Conservation (phyloP, 2,888 invertebrate genomes). For the Dromius quadrimaculatus region DNA sequence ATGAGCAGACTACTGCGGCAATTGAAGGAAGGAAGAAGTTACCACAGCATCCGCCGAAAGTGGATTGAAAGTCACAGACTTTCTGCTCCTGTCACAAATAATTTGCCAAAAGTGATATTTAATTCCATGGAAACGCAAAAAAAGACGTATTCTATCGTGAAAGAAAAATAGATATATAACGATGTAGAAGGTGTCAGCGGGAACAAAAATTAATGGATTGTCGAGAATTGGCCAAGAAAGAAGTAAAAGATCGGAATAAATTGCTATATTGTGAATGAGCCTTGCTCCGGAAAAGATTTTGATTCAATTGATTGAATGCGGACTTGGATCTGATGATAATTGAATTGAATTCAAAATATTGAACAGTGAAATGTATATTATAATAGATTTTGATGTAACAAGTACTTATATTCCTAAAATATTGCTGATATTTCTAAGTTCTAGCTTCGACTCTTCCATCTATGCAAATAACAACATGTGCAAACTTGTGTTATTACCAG, state of each 20-base stretch:
- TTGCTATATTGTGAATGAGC: slow-evolving; percentile 36
- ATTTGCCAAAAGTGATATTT: slow-evolving; percentile 31
- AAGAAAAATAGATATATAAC: slow-evolving; percentile 39
- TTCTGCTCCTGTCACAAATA: slow-evolving; percentile 26
- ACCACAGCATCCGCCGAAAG: background rate
- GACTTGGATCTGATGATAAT: no score
- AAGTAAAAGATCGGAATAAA: slow-evolving; percentile 39
- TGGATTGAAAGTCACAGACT: slow-evolving; percentile 18
- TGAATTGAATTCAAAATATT: no score
- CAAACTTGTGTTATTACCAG: no score
- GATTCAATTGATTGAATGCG: no score
- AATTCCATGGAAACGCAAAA: slow-evolving; percentile 21
- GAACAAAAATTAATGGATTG: slow-evolving; percentile 36
- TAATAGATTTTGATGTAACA: no score
- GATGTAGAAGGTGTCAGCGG: slow-evolving; percentile 26
- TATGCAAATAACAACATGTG: no score
- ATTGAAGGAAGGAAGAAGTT: slow-evolving; percentile 1
- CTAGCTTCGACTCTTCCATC: no score
- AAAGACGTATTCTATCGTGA: slow-evolving; percentile 18
- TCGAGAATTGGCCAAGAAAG: slow-evolving; percentile 33
- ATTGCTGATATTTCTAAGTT: no score
- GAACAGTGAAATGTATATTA: no score
- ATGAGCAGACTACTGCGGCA: background rate
- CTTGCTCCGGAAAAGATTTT: background rate
- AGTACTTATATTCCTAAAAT: no score